Evolutionary conservation across 2,888 invertebrate species (phyloP), one percentile per base, ranked within the genome.

Genomic region (Andrena bicolor): DNA sequence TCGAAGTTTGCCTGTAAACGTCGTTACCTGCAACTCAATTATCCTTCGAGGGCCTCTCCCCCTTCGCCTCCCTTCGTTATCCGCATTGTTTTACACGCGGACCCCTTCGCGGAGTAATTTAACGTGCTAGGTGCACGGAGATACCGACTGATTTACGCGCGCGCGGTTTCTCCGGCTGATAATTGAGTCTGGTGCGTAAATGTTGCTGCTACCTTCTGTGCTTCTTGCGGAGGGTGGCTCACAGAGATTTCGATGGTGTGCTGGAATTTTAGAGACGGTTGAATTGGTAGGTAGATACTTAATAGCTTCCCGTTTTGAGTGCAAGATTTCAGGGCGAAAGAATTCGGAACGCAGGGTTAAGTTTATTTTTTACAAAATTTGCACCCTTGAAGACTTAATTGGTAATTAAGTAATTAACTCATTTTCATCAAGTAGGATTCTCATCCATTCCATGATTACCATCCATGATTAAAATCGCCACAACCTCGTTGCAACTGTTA

Each of bases 1-100:
- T 70, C 69, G 48, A 16, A 8, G n/a, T 76, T 80, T 72, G 78
- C 85, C 80, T 80, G 86, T 83, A 83, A 86, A 85, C 86, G 86
- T 80, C 84, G 82, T 87, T 87, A 85, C 83, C 83, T 82, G 88
- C 87, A 88, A 90, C 90, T 90, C 90, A 90, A 90, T 90, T 90
- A 90, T 87, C 84, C 70, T 75, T 75, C 69, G 30, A 66, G 64
- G 53, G 63, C 63, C 53, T 60, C 6, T 6, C 1, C 23, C 20
- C 49, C 35, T 10, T 70, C 48, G 41, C 20, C 49, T 60, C 48
- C 68, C 20, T 32, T n/a, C 53, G 23, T 74, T 68, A 63, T 60
- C 61, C 48, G 51, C 61, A 63, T 80, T 77, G 76, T 84, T 79
- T 66, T 74, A 85, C 51, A 49, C 65, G 30, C 60, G 26, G 35